These are phyloP conservation scores for Geotrypetes seraphini DNA, from an alignment of 2,797 vertebrate species.

Conservation along the genomic window DNA sequence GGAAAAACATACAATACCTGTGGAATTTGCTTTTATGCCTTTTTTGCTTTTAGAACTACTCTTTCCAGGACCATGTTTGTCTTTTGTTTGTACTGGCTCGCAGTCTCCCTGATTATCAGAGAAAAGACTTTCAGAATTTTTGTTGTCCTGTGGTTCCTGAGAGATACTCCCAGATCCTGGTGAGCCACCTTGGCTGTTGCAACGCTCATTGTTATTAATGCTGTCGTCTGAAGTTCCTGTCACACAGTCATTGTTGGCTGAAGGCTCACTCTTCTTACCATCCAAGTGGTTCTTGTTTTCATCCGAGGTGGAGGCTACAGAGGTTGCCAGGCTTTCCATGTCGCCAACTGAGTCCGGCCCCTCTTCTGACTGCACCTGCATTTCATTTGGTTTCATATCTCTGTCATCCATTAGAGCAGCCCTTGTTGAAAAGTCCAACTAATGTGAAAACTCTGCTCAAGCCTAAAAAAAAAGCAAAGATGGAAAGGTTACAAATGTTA, in stretches of 20 bases:
- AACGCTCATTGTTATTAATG: conserved; percentile 61
- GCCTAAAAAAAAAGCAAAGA: conserved; percentile 40
- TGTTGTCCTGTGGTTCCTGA: conserved; percentile 10
- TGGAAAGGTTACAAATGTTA: background rate
- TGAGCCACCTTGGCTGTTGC: conserved; percentile 20
- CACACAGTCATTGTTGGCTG: conserved; percentile 16
- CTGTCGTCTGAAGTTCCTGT: conserved; percentile 55
- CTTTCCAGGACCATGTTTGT: conserved; percentile 29
- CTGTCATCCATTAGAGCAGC: conserved; percentile 59
- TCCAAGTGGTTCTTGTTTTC: conserved; percentile 60
- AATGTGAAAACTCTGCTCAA: conserved; percentile 32
- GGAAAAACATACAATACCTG: conserved; percentile 23
- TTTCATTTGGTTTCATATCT: conserved; percentile 30
- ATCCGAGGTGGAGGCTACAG: conserved; percentile 46
- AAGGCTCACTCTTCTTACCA: conserved; percentile 9
- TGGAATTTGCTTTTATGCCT: conserved; percentile 23
- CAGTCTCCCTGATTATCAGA: conserved; percentile 24
- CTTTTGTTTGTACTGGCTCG: conserved; percentile 17
- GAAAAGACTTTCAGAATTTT: background rate
- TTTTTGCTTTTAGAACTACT: conserved; percentile 37
- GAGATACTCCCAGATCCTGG: conserved; percentile 8
- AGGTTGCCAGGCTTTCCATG: conserved; percentile 16
- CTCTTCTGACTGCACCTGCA: conserved; percentile 43
- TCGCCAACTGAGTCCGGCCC: conserved; percentile 16
- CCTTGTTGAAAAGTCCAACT: conserved; percentile 31